These are phyloP conservation scores for Agrilus mali DNA, from an alignment of 2,888 invertebrate species.

Conservation along the genomic window DNA sequence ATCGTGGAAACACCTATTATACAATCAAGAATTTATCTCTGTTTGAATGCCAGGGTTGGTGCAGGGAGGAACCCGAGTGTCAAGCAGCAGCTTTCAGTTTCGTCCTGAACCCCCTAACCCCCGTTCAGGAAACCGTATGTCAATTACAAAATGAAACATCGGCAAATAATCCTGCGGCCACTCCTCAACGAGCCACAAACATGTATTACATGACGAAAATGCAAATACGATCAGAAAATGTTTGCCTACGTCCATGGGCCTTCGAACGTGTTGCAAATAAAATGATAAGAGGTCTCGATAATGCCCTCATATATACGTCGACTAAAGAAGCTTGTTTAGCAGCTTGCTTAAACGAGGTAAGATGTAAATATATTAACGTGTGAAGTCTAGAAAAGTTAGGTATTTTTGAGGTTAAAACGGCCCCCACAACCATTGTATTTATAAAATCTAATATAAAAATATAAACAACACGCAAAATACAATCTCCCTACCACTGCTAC, in stretches of 20 bases:
- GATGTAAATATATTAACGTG: slow-evolving; percentile 1
- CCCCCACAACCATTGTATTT: too few relatives aligned
- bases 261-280: slow-evolving; percentile 90
- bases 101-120: slow-evolving; percentile 82
- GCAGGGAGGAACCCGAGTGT: slow-evolving; percentile 82
- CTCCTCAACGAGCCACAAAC: slow-evolving; percentile 73
- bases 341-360: slow-evolving; percentile 81
- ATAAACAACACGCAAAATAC: too few relatives aligned
- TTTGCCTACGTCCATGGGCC: slow-evolving; percentile 83
- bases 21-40: slow-evolving; percentile 83
- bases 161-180: slow-evolving; percentile 77
- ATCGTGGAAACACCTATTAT: slow-evolving; percentile 82
- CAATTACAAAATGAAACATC: slow-evolving; percentile 86
- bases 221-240: slow-evolving; percentile 80
- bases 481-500: too few relatives aligned
- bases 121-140: slow-evolving; percentile 83
- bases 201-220: slow-evolving; percentile 94
- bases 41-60: slow-evolving; percentile 93
- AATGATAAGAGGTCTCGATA: slow-evolving; percentile 80
- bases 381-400: too few relatives aligned
- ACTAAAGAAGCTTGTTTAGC: slow-evolving; percentile 90
- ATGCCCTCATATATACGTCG: slow-evolving; percentile 83
- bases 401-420: too few relatives aligned
- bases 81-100: slow-evolving; percentile 89
- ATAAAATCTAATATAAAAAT: too few relatives aligned